Evolutionary conservation across 2,888 invertebrate species (phyloP).

Genomic region (Phyto melanocephala): DNA sequence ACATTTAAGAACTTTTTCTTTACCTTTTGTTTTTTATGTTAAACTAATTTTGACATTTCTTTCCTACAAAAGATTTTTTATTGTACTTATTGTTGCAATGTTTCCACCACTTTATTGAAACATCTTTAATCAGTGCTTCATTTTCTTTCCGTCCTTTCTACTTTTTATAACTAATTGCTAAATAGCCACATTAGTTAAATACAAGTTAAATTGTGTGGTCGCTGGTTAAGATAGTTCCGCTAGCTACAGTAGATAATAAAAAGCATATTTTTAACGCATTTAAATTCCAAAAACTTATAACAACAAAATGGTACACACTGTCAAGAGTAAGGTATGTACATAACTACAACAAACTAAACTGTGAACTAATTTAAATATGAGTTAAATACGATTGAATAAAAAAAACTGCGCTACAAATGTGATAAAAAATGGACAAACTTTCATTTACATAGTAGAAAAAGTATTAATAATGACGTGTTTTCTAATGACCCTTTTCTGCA

Average conservation of each 20-base stretch:
- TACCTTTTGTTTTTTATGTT: too few relatives aligned
- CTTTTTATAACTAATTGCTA: conserved; percentile 5
- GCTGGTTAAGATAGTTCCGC: conserved; percentile 29
- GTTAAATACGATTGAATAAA: conserved; percentile 15
- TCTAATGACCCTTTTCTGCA: conserved; percentile 14
- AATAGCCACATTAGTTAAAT: conserved; percentile 66
- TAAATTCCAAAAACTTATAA: conserved; percentile 34
- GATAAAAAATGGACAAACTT: background rate
- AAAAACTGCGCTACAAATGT: background rate
- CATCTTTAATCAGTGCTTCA: too few relatives aligned
- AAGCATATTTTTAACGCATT: conserved; percentile 28
- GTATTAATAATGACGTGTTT: conserved; percentile 45
- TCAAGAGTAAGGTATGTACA: conserved; percentile 74
- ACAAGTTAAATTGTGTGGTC: conserved; percentile 66
- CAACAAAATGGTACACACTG: conserved; percentile 75
- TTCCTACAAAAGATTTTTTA: too few relatives aligned
- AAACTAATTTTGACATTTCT: too few relatives aligned
- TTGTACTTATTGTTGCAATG: too few relatives aligned
- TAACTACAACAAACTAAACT: background rate
- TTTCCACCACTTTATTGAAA: too few relatives aligned
- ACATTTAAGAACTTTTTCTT: too few relatives aligned
- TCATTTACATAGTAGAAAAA: background rate
- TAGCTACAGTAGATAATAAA: conserved; percentile 25
- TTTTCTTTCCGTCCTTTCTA: background rate
- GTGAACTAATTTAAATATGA: background rate